These are phyloP conservation scores for Cetoscarus ocellatus DNA, from an alignment of 2,797 vertebrate genomes.

Conservation along the genomic window DNA sequence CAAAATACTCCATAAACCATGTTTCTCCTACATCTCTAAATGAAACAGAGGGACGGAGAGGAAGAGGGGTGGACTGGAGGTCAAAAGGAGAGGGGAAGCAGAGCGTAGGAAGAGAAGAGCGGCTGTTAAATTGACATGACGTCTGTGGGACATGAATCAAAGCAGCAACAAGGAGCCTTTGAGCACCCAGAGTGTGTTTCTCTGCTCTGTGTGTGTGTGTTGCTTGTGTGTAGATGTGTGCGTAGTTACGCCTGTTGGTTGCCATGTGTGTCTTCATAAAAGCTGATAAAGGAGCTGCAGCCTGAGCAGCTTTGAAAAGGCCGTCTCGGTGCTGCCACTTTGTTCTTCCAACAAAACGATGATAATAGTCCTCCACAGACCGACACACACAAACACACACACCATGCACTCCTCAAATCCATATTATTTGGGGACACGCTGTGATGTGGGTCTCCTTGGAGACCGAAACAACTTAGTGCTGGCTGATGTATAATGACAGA, in stretches of 20 bases:
- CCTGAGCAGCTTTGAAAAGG: constrained; percentile 54
- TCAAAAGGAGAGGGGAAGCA: constrained; percentile 13
- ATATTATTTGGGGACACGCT: constrained; percentile 61
- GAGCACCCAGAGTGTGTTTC: constrained; percentile 24
- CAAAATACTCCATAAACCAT: no score
- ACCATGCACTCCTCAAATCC: constrained; percentile 36
- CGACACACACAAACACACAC: constrained; percentile 23
- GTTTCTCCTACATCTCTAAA: no score
- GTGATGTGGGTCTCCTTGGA: constrained; percentile 81
- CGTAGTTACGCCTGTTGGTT: neutral
- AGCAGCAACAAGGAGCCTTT: constrained; percentile 58
- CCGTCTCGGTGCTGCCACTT: constrained; percentile 45
- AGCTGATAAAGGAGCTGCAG: constrained; percentile 39
- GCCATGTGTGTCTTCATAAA: constrained; percentile 23
- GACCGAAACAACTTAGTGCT: constrained; percentile 73
- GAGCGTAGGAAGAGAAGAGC: constrained; percentile 3
- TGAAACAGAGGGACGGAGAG: neutral
- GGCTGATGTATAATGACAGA: constrained; percentile 69
- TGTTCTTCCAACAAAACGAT: constrained; percentile 72
- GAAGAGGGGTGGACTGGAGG: constrained; percentile 18
- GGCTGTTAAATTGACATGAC: constrained; percentile 27
- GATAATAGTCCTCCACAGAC: constrained; percentile 49
- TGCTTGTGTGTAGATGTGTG: constrained; percentile 10
- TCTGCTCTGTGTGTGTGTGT: constrained; percentile 5
- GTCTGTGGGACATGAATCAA: constrained; percentile 58